phyloP scores from a whole-genome alignment of 92 coral and sea anemone species.

The Zoanthus sociatus region DNA sequence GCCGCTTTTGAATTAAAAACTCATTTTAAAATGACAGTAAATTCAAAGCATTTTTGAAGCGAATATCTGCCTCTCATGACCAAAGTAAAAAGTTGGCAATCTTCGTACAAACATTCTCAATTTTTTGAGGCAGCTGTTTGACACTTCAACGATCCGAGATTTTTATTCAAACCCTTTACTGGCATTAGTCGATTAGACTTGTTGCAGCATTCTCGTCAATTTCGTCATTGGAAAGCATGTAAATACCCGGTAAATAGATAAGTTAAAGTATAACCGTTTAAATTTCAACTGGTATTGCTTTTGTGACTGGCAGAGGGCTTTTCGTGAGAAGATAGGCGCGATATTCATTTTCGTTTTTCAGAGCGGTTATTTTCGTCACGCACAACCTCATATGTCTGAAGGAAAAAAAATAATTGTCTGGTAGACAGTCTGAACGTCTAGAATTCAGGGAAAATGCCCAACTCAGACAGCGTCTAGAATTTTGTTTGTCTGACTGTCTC shows the following conservation, averaged over 20 bases:
- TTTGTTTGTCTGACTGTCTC: conserved; percentile 57
- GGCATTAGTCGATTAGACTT: neutral
- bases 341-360: conserved; percentile 17
- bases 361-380: conserved; percentile 38
- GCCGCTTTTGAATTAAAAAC: conserved; percentile 18
- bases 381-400: conserved; percentile 13
- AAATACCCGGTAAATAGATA: conserved; percentile 28
- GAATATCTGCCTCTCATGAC: neutral
- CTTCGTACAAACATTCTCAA: neutral
- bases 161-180: neutral
- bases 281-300: neutral
- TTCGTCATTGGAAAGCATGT: neutral
- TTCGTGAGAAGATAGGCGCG: conserved; percentile 4
- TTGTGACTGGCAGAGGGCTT: neutral
- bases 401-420: conserved; percentile 44
- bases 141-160: neutral
- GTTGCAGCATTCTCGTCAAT: neutral
- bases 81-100: neutral
- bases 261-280: neutral
- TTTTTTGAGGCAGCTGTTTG: neutral
- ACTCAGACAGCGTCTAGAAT: conserved; percentile 53
- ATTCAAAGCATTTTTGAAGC: neutral
- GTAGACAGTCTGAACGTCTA: conserved; percentile 54
- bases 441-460: conserved; percentile 31
- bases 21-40: conserved; percentile 17